These are phyloP conservation scores for Agriopis leucophaearia DNA, from an alignment of 2,888 invertebrate genomes.

Conservation along the genomic window DNA sequence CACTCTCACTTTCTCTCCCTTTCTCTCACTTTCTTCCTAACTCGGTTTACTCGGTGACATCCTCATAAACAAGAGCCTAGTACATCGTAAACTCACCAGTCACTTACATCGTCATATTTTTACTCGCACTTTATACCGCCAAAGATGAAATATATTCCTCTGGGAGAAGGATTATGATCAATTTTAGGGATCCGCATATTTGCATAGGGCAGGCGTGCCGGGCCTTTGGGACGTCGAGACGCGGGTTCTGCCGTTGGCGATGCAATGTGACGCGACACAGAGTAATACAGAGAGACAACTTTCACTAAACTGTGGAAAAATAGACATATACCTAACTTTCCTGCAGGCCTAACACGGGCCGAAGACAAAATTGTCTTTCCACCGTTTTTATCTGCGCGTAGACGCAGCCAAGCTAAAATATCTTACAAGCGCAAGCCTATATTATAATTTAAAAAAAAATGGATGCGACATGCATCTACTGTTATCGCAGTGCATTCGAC, in stretches of 20 bases:
- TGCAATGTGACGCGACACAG: constrained; percentile 57
- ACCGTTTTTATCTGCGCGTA: too few species aligned
- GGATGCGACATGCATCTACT: too few species aligned
- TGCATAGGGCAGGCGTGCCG: constrained; percentile 79
- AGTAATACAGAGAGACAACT: not conserved
- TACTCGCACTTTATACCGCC: constrained; percentile 50
- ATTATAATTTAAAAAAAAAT: too few species aligned
- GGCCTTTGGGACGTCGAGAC: constrained; percentile 56
- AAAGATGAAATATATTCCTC: constrained; percentile 51
- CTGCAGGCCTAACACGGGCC: too few species aligned
- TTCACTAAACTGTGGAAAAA: not conserved
- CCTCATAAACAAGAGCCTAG: constrained; percentile 29
- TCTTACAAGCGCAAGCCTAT: too few species aligned
- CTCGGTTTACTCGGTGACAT: constrained; percentile 3
- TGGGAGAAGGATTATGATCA: constrained; percentile 62
- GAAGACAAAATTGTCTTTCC: too few species aligned
- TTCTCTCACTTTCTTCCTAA: not conserved
- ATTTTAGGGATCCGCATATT: constrained; percentile 74
- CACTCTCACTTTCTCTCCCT: not conserved
- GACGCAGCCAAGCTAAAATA: too few species aligned
- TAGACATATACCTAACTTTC: not conserved
- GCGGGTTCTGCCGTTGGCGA: constrained; percentile 61
- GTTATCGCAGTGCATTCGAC: too few species aligned
- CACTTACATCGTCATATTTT: constrained; percentile 48
- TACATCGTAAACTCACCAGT: constrained; percentile 39